Evolutionary conservation across 1,140 invertebrate genomes (phyloP), one percentile per base, ranked within the genome.

Genomic region (Megalonaias nervosa): DNA sequence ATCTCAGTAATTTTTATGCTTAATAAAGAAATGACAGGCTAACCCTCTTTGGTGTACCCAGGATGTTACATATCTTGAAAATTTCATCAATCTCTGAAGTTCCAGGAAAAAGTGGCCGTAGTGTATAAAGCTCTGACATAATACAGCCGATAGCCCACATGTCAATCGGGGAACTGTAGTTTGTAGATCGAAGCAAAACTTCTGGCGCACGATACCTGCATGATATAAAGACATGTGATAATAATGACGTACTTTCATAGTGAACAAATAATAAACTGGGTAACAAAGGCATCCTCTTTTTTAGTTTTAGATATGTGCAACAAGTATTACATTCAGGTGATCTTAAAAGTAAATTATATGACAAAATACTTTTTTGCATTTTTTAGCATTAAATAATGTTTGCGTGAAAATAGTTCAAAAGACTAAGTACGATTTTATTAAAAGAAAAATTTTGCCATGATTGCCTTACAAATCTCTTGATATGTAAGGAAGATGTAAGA

Each of bases 91-190:
- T 98, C 92, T 99, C 99, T 78, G 96, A 98, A 71, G 91, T 92
- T 38, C 93, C 99, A 0, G 98, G 99, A 91, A 99, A 99, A 14
- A 99, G 91, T 1, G 99, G 98, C 60, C 98, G 93, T 78, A 99
- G 95, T n/a, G 97, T 99, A 88, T 99, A 99, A 16, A 99, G 92
- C 91, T 99, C 99, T 5, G 98, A 96, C 94, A 99, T 97, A 75
- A 99, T 99, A 87, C 98, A 99, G 13, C 98, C 91, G 21, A 91
- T 82, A 1, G 98, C 98, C 98, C 98, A 99, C 74, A 99, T 94
- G 91, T 99, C 99, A 79, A 99, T 99, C 0, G 98, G 97, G 72
- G 97, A 98, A 83, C 95, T 98, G 91, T 99, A 99, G 67, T 93
- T 95, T 1, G 97, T 98, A 1, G 98, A 98, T 85, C 98, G 95